Evolutionary conservation across 2,113 vertebrate species (phyloP), one percentile per base, ranked within the genome.

Genomic region (Callorhinus ursinus): DNA sequence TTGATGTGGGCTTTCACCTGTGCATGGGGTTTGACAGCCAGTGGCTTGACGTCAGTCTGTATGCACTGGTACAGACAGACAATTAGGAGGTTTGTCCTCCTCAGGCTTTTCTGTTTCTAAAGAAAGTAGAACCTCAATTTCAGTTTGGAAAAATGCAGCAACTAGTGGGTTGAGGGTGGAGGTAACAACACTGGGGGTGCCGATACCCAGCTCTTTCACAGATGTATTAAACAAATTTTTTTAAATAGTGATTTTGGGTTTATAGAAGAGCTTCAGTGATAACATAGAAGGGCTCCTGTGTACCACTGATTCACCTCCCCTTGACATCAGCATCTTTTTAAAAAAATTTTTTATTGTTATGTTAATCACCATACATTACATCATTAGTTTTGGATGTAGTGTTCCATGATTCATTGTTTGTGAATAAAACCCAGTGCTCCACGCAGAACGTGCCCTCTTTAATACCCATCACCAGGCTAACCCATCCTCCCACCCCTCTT

Each of bases 41-140:
- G 19, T 4, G 15, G 63, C 15, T 71, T 55, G 36, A 28, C 3
- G 46, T 55, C 7, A 3, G 4, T 77, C 39, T 94, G 46, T 55
- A 31, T 16, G 46, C 1, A 42, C 19, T 46, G 81, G 15, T 18
- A 8, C 69, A 82, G 90, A 61, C 8, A 85, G 61, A 59, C 28
- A 21, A 2, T 4, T 26, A 55, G 26, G 9, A 51, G 12, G 6
- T 26, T 65, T 16, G 8, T 2, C 9, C 0, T 65, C 51, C 2
- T n/a, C 10, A 7, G 33, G 10, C 4, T 14, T 39, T 53, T 55
- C 67, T 39, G 22, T 51, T 36, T 51, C 31, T 79, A 91, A 51
- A 46, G 33, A 74, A 49, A 95, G 39, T 12, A 67, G 46, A 72
- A n/a, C 14, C 24, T 36, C 4, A 19, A 0, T 53, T 84, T 67